Conservation (phyloP, 2,797 vertebrate genomes). For the Phataginus tricuspis region DNA sequence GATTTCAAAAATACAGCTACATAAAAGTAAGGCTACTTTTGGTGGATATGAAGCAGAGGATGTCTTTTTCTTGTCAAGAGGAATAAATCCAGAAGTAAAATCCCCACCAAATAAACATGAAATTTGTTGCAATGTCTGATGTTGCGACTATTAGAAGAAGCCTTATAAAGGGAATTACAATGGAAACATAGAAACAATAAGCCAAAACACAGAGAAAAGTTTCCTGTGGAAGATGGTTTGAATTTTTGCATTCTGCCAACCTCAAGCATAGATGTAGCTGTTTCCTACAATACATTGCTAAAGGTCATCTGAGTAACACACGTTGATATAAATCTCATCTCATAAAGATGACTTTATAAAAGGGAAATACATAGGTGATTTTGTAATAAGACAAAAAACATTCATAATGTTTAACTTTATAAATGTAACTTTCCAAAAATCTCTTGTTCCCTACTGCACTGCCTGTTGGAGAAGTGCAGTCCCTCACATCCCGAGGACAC, state of each 20-base stretch:
- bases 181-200: neutral
- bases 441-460: neutral
- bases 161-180: neutral
- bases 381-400: neutral
- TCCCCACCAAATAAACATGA: neutral
- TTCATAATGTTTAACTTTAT: neutral
- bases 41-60: neutral
- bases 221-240: neutral
- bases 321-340: neutral
- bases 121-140: neutral
- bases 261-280: neutral
- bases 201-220: neutral
- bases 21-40: neutral
- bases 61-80: neutral
- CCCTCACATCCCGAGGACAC: neutral
- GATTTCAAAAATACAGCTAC: neutral
- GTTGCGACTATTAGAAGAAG: neutral
- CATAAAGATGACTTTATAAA: conserved; percentile 35
- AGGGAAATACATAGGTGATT: neutral
- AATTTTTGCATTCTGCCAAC: neutral
- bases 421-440: neutral
- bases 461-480: neutral
- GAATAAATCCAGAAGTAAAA: conserved; percentile 23
- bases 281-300: neutral
- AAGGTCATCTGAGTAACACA: neutral